Evolutionary conservation across 2,113 vertebrate species (phyloP).

Genomic region (Gobius niger): DNA sequence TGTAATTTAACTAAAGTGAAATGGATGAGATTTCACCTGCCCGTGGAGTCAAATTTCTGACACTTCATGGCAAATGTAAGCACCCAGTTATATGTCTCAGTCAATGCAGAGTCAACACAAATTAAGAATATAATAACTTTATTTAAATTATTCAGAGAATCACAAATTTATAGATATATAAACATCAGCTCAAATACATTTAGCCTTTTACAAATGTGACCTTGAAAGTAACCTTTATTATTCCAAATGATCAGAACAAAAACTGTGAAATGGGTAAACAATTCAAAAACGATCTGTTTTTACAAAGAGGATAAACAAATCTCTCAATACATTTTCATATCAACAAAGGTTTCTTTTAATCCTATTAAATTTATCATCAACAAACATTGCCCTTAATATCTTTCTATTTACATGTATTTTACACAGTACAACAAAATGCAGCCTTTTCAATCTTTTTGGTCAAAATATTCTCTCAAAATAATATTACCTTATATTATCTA

Average conservation of each 20-base stretch:
- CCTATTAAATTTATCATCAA: background rate
- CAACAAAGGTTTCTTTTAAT: background rate
- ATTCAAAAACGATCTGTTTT: conserved; percentile 27
- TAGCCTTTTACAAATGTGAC: conserved; percentile 15
- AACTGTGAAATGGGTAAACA: conserved; percentile 40
- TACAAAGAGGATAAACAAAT: background rate
- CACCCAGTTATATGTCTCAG: too few relatives aligned
- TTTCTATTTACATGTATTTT: conserved; percentile 57
- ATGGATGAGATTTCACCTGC: too few relatives aligned
- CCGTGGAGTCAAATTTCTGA: too few relatives aligned
- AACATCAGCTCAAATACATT: conserved; percentile 25
- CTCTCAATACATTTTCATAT: background rate
- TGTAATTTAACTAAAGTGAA: too few relatives aligned
- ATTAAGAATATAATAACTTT: background rate
- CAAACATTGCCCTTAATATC: background rate
- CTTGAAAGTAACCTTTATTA: conserved; percentile 28
- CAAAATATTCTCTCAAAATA: background rate
- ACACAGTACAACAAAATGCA: conserved; percentile 25
- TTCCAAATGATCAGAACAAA: conserved; percentile 19
- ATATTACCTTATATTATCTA: background rate
- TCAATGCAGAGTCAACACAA: background rate
- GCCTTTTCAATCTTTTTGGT: background rate
- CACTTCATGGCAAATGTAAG: too few relatives aligned
- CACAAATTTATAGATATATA: conserved; percentile 47
- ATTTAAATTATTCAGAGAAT: conserved; percentile 34